phyloP scores from a whole-genome alignment of 1,140 invertebrate genomes.

The Lucilia cuprina region DNA sequence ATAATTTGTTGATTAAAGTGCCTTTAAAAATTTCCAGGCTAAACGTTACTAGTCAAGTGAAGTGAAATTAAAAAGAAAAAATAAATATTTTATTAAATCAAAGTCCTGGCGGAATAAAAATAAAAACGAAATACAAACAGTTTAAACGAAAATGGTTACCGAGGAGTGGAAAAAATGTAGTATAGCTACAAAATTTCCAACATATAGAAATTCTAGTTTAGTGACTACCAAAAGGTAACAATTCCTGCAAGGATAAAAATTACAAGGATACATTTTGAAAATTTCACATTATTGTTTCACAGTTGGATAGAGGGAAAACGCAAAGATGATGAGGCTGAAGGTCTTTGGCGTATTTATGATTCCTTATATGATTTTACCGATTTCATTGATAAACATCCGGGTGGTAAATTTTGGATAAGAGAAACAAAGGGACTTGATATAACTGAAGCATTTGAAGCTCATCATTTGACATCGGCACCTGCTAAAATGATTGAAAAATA shows the following conservation, averaged over 20 bases:
- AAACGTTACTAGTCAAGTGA: not conserved
- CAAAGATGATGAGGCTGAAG: conserved; percentile 70
- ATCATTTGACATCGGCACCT: conserved; percentile 66
- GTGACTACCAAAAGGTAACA: conserved; percentile 48
- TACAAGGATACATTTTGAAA: not conserved
- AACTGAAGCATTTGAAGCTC: conserved; percentile 74
- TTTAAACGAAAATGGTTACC: conserved; percentile 49
- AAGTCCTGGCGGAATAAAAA: not conserved
- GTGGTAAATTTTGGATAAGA: conserved; percentile 72
- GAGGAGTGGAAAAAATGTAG: conserved; percentile 55
- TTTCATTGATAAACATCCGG: conserved; percentile 73
- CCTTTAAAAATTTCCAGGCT: not conserved
- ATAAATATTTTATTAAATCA: not conserved
- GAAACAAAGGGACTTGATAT: conserved; percentile 75
- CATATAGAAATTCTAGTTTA: conserved; percentile 50
- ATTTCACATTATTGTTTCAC: not conserved
- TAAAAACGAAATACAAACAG: not conserved
- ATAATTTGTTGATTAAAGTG: not conserved
- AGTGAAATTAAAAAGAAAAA: not conserved
- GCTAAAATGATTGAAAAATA: conserved; percentile 68
- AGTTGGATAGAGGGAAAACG: conserved; percentile 68
- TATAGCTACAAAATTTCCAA: conserved; percentile 57
- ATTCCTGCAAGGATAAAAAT: too few relatives aligned
- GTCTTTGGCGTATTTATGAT: conserved; percentile 74
- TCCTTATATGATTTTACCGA: conserved; percentile 72